Base-by-base conservation (phyloP, 2,797 vertebrate genomes). In the Microctenopoma lineatum region DNA sequence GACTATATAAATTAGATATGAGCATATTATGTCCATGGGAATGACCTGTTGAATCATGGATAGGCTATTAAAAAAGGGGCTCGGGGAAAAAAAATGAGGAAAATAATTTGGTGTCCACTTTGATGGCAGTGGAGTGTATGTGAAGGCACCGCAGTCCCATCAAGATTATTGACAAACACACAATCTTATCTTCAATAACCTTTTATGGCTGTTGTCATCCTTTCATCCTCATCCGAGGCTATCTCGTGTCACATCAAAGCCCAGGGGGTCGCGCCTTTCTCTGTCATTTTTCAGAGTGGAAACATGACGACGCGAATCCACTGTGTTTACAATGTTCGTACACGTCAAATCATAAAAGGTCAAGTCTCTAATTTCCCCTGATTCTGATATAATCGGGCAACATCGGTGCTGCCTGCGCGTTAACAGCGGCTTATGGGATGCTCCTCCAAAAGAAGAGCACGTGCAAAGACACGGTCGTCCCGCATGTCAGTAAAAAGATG, bases 41-140 rank as follows among this genome's bases (percentile, higher is more conserved):
- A 87, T 89, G 84, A 92, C 90, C 84, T 89, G 83, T 85, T 90
- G 90, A 92, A 91, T 91, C 83, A 88, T 89, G 77, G 61, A 89
- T 84, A 84, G 76, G 70, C 74, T 84, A 77, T 79, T 77, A 75
- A 61, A 77, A 78, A 69, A 68, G 42, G 44, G 21, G 39, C 13
- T 27, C 39, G 62, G 26, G 47, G 16, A 69, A 67, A 60, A 67
- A 60, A 77, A 61, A 38, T 41, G 14, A 8, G 0, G 66, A 48
- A 74, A 64, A 76, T 64, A 63, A 84, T 74, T 70, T 70, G 59
- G 57, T 56, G 71, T 79, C 74, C 57, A 65, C 36, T 57, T 65
- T 60, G 36, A 77, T 56, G 65, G 42, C 29, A 29, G 3, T 1
- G 5, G 41, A 56, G 47, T 25, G 65, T 29, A 41, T 59, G 69